phyloP scores from a whole-genome alignment of 1,140 invertebrate genomes.

The Drosophila subpulchrella region DNA sequence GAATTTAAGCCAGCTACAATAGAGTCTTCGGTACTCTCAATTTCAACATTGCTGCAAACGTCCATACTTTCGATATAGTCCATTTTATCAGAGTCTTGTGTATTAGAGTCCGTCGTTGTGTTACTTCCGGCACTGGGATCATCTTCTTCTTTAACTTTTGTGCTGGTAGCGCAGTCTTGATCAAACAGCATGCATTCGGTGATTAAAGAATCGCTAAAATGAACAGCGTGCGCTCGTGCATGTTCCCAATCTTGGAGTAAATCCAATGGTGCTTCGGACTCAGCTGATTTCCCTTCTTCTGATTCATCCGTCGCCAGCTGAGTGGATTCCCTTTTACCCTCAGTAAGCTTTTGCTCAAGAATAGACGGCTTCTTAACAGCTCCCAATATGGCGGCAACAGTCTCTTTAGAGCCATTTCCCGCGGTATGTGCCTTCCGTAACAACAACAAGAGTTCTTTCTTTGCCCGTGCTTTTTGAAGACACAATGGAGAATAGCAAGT shows the following conservation, averaged over 20 bases:
- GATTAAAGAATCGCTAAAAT: slow-evolving; percentile 55
- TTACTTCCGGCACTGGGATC: slow-evolving; percentile 25
- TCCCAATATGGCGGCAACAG: slow-evolving; percentile 81
- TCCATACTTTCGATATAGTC: slow-evolving; percentile 81
- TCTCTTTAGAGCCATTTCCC: slow-evolving; percentile 83
- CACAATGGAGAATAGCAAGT: slow-evolving; percentile 92
- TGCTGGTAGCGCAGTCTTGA: background rate
- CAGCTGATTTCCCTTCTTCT: slow-evolving; percentile 61
- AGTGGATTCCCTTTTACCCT: slow-evolving; percentile 74
- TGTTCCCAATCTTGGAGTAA: slow-evolving; percentile 79
- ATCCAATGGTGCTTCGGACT: slow-evolving; percentile 75
- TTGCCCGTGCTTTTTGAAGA: slow-evolving; percentile 88
- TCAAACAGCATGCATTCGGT: slow-evolving; percentile 46
- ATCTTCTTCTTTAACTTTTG: slow-evolving; percentile 51
- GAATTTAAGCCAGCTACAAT: slow-evolving; percentile 44
- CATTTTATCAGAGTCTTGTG: slow-evolving; percentile 75
- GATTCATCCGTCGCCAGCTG: slow-evolving; percentile 68
- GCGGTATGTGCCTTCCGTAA: slow-evolving; percentile 87
- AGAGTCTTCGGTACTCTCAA: slow-evolving; percentile 79
- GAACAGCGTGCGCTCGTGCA: slow-evolving; percentile 61
- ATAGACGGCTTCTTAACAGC: slow-evolving; percentile 85
- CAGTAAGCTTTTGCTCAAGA: slow-evolving; percentile 85
- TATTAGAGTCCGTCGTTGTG: slow-evolving; percentile 44
- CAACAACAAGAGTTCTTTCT: slow-evolving; percentile 88
- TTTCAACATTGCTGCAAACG: slow-evolving; percentile 81